Percentiles rank a stretch among this genome's conserved stretches.
phyloP scores from a whole-genome alignment of 2,797 vertebrate species.

The Netta rufina region DNA sequence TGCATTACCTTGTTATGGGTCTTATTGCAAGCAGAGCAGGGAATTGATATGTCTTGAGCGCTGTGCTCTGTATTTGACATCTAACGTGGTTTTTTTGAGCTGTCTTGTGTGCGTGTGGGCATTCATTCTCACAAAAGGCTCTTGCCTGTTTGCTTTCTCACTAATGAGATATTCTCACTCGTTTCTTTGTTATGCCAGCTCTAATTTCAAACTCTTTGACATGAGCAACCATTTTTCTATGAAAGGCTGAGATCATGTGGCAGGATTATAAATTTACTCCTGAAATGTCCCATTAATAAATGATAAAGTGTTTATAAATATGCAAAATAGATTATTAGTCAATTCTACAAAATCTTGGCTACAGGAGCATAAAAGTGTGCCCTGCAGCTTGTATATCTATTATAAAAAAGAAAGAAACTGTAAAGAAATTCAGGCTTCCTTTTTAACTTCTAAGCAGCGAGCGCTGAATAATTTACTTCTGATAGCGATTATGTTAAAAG shows the following conservation, averaged over 20 bases:
- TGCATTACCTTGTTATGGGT: background rate
- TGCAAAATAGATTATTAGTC: conserved; percentile 79
- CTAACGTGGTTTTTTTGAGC: background rate
- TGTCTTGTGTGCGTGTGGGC: accelerated
- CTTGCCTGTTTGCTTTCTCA: conserved; percentile 28
- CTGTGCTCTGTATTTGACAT: background rate
- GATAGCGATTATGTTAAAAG: conserved; percentile 67
- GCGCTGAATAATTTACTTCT: conserved; percentile 69
- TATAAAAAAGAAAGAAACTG: conserved; percentile 39
- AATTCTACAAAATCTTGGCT: conserved; percentile 66
- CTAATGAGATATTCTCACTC: conserved; percentile 48
- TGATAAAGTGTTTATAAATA: conserved; percentile 80
- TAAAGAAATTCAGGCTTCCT: conserved; percentile 66
- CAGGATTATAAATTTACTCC: conserved; percentile 73
- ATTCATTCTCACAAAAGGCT: background rate
- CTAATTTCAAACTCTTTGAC: conserved; percentile 49
- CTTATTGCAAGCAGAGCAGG: background rate
- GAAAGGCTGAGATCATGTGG: conserved; percentile 54
- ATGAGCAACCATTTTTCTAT: conserved; percentile 35
- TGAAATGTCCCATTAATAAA: conserved; percentile 76
- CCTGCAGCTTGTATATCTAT: conserved; percentile 62
- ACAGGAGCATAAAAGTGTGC: conserved; percentile 64
- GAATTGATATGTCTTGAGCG: background rate
- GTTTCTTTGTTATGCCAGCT: conserved; percentile 5
- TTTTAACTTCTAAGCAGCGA: conserved; percentile 64